Conservation (phyloP, 1,140 invertebrate genomes). For the Eulimnadia texana region DNA sequence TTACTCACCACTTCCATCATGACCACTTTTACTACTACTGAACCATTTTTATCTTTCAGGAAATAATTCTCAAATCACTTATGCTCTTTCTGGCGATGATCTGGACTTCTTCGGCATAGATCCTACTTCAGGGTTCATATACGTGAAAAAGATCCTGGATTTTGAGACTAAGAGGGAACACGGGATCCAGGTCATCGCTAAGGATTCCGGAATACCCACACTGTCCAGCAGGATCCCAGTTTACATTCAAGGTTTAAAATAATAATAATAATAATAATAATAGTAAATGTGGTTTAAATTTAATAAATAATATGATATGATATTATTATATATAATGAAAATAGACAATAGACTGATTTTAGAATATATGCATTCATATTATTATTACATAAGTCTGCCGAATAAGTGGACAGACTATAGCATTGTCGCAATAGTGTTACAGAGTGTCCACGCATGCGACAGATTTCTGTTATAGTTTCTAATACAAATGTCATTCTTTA, state of each 20-base stretch:
- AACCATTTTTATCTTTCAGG: constrained; percentile 50
- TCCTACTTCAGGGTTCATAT: constrained; percentile 58
- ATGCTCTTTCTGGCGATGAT: constrained; percentile 3
- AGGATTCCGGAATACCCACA: constrained; percentile 66
- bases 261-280: too few species aligned
- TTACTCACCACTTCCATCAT: too few species aligned
- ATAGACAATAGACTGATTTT: constrained; percentile 84
- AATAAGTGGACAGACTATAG: too few species aligned
- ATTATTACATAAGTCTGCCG: constrained; percentile 58
- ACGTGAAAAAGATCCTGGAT: constrained; percentile 70
- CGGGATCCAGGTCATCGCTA: constrained; percentile 66
- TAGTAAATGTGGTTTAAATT: not conserved
- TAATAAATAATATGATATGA: constrained; percentile 32
- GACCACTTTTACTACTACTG: too few species aligned
- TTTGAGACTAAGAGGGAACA: constrained; percentile 65
- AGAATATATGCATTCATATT: constrained; percentile 62
- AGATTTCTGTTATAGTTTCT: constrained; percentile 41
- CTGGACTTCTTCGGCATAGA: constrained; percentile 38
- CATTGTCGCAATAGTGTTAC: too few species aligned
- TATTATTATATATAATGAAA: constrained; percentile 25
- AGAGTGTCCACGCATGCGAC: too few species aligned
- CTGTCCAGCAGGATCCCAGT: constrained; percentile 51
- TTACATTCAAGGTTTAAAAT: constrained; percentile 69
- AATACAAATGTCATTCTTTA: too few species aligned
- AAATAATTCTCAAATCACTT: constrained; percentile 35